Evolutionary conservation across 2,888 invertebrate species (phyloP).

Genomic region (Ceratothoa steindachneri): DNA sequence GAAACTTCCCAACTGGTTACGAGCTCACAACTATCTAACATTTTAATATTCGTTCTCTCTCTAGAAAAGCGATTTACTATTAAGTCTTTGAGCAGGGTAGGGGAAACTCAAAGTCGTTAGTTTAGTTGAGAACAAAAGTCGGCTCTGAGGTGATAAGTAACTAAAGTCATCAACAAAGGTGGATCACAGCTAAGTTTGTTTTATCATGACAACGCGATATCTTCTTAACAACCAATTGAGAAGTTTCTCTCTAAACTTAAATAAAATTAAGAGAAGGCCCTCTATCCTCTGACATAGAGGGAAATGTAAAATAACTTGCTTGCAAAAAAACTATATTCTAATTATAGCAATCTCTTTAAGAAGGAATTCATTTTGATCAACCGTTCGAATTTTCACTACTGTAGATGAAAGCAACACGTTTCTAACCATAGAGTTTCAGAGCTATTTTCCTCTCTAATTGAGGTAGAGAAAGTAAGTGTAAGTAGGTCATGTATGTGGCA

Average conservation of each 20-base stretch:
- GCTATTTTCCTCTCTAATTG: too few relatives aligned
- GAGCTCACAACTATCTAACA: neutral
- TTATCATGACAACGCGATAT: neutral
- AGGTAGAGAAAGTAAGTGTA: too few relatives aligned
- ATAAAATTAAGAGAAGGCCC: conserved; percentile 44
- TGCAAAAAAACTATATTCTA: too few relatives aligned
- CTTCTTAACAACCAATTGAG: conserved; percentile 37
- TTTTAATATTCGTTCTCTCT: neutral
- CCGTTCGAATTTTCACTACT: too few relatives aligned
- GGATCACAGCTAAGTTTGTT: neutral
- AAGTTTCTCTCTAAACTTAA: conserved; percentile 31
- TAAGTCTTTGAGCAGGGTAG: neutral
- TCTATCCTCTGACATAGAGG: conserved; percentile 47
- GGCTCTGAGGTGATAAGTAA: neutral
- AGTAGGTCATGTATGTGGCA: too few relatives aligned
- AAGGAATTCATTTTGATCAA: too few relatives aligned
- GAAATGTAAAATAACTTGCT: too few relatives aligned
- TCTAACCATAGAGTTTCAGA: too few relatives aligned
- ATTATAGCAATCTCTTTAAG: too few relatives aligned
- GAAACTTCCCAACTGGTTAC: conserved; percentile 46
- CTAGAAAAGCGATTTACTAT: neutral
- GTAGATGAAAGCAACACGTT: too few relatives aligned
- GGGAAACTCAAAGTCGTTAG: neutral
- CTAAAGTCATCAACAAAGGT: conserved; percentile 1
- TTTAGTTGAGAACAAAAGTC: neutral